Evolutionary conservation across 2,888 invertebrate species (phyloP), one percentile per base, ranked within the genome.

Genomic region (Tiliacea aurago): DNA sequence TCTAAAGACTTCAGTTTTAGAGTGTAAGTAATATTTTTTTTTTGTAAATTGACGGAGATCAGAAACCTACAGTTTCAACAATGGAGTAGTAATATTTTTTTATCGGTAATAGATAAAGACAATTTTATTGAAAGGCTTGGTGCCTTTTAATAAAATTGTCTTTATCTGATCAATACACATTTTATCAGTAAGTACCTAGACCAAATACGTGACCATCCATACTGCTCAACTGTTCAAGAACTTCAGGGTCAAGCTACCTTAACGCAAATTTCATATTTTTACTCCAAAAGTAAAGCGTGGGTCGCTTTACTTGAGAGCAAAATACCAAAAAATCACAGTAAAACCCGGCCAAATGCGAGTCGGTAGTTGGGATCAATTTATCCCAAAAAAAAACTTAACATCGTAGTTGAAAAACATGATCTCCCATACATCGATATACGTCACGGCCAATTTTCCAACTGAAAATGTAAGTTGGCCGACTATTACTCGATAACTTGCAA

Each of bases 141-240:
- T 37, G 28, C 20, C 37, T 37, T 33, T 80, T 45, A 51, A 56
- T 79, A 47, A 72, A 72, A 55, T 43, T 72, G 13, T 28, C 18
- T 15, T 13, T 13, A 23, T 53, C 18, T 13, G 37, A 73, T 73
- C 73, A 62, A 61, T 49, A 73, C 23, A 56, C 37, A 66, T 45
- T 61, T 53, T 49, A 65, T 56, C 55, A 65, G 55, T 74, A 73
- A 65, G 37, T 65, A 65, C 45, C 43, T 62, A 56, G 18, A 62
- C 56, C 65, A 74, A 80, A 65, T 75, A 65, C 80, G 66, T 77
- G 66, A 66, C 65, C 51, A 43, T 5, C 56, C 47, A 75, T 80
- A 75, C 47, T 10, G 13, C 45, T 53, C 13, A 3, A 53, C 51
- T 66, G 20, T 20, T 80, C 45, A 65, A 58, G 56, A 58, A 47